Conservation (phyloP, 1,140 invertebrate genomes). For the Nomia melanderi region DNA sequence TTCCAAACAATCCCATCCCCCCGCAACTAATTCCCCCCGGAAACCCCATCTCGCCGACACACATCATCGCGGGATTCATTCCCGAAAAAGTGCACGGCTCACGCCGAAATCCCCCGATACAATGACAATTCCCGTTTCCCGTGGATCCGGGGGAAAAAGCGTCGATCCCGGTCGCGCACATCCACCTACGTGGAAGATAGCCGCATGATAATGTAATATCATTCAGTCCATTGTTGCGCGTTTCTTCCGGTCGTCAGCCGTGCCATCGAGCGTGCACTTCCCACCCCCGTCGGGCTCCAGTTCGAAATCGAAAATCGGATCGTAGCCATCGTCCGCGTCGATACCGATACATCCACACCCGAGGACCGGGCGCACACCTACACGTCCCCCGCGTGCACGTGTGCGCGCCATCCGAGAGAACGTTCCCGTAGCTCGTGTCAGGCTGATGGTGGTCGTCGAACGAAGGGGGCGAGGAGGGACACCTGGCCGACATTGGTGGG, state of each 20-base stretch:
- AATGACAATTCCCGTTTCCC: too few relatives aligned
- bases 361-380: not conserved
- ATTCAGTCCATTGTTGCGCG: conserved; percentile 2
- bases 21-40: too few relatives aligned
- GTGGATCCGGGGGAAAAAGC: too few relatives aligned
- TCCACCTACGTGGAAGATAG: not conserved
- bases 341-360: conserved; percentile 4
- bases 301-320: conserved; percentile 31
- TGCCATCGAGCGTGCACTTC: conserved; percentile 2
- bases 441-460: conserved; percentile 32
- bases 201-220: not conserved
- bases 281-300: not conserved
- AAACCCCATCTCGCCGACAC: too few relatives aligned
- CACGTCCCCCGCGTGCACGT: not conserved
- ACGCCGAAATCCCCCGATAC: too few relatives aligned
- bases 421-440: conserved; percentile 42
- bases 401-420: not conserved
- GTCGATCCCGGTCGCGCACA: not conserved
- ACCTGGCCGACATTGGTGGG: not conserved
- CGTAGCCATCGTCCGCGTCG: conserved; percentile 24
- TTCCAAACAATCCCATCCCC: too few relatives aligned
- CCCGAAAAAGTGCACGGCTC: too few relatives aligned
- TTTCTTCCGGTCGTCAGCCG: conserved; percentile 10
- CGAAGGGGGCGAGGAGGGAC: conserved; percentile 16
- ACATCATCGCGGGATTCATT: too few relatives aligned